A percentile compares a stretch with the other conserved stretches of the same genome.
Evolutionary conservation across 2,797 vertebrate genomes (phyloP).

Genomic region (Sebastes kiyomatsui): DNA sequence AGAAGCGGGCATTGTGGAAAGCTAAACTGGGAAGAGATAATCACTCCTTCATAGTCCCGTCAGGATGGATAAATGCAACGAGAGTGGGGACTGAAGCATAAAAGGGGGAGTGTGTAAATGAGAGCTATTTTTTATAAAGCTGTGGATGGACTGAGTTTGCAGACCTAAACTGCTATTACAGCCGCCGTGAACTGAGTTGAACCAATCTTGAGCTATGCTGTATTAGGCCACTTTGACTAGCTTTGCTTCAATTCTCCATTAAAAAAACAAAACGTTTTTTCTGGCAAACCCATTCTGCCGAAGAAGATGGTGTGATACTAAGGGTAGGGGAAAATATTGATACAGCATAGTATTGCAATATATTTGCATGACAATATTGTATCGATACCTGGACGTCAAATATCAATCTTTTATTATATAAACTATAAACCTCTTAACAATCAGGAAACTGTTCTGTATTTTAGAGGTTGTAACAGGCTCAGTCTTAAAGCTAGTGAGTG

Average conservation of each 20-base stretch:
- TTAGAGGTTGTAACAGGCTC: too few relatives aligned
- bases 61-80: slow-evolving; percentile 55
- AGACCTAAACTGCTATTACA: background rate
- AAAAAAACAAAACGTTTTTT: background rate
- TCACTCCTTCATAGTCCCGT: slow-evolving; percentile 51
- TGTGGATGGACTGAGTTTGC: slow-evolving; percentile 13
- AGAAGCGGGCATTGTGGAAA: slow-evolving; percentile 17
- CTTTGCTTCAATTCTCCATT: background rate
- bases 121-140: slow-evolving; percentile 22
- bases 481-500: too few relatives aligned
- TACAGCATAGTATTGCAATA: too few relatives aligned
- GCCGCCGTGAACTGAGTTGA: slow-evolving; percentile 21
- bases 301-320: background rate
- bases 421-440: too few relatives aligned
- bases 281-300: background rate
- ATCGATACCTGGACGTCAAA: too few relatives aligned
- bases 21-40: slow-evolving; percentile 53
- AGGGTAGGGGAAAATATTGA: too few relatives aligned
- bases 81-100: slow-evolving; percentile 8
- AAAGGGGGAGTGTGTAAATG: slow-evolving; percentile 20
- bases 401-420: too few relatives aligned
- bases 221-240: background rate
- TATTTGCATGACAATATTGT: too few relatives aligned
- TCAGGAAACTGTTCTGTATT: too few relatives aligned
- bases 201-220: background rate